Evolutionary conservation across 2,113 vertebrate genomes (phyloP).

Genomic region (Vanacampus margaritifer): DNA sequence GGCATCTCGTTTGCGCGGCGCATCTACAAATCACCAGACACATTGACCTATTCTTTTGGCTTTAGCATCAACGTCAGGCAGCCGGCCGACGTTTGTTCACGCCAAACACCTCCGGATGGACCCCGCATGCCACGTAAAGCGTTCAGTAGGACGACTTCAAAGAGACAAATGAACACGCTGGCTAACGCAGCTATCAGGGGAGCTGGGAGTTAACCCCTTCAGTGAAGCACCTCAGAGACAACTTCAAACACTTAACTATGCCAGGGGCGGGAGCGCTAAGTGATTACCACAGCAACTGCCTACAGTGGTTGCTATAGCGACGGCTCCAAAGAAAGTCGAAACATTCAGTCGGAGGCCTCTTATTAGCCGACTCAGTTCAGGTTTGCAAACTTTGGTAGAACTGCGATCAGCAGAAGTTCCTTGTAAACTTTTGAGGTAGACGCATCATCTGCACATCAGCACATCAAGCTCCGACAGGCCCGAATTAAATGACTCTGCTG

Average conservation of each 20-base stretch:
- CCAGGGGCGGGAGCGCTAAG: conserved; percentile 57
- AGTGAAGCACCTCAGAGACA: conserved; percentile 55
- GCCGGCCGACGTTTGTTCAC: conserved; percentile 32
- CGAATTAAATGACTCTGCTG: conserved; percentile 63
- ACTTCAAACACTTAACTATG: conserved; percentile 66
- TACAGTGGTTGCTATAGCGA: conserved; percentile 75
- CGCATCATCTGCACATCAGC: conserved; percentile 68
- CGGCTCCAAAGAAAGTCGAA: conserved; percentile 61
- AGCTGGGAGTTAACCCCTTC: conserved; percentile 63
- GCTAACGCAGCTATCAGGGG: conserved; percentile 40
- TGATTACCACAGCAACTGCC: conserved; percentile 64
- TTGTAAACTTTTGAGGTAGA: conserved; percentile 54
- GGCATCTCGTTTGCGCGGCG: conserved; percentile 59
- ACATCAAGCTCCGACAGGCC: conserved; percentile 62
- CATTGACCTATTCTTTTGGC: conserved; percentile 76
- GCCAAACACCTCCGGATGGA: conserved; percentile 57
- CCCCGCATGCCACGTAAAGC: conserved; percentile 45
- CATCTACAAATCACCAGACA: conserved; percentile 67
- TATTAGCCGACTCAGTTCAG: conserved; percentile 27
- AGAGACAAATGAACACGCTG: conserved; percentile 58
- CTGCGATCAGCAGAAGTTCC: conserved; percentile 63
- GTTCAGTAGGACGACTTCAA: conserved; percentile 54
- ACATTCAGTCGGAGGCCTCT: conserved; percentile 31
- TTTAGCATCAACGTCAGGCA: conserved; percentile 73
- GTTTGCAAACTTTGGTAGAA: conserved; percentile 59